Conservation (phyloP, 2,888 invertebrate genomes). For the Diaphora mendica region DNA sequence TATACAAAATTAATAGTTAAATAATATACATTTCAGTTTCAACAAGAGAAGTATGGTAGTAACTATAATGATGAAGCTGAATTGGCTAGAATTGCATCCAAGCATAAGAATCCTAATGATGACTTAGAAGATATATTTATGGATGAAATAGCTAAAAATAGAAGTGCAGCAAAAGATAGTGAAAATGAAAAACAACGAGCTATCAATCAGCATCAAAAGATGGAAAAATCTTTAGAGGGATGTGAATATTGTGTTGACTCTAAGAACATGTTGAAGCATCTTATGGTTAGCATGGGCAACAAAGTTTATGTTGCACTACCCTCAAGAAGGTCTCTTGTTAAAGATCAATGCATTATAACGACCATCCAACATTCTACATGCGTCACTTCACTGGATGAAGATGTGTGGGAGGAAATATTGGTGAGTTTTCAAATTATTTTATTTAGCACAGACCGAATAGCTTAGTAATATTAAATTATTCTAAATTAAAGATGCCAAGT, state of each 20-base stretch:
- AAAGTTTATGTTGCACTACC: slow-evolving; percentile 96
- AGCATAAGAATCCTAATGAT: slow-evolving; percentile 88
- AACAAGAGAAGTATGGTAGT: slow-evolving; percentile 92
- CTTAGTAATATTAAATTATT: background rate
- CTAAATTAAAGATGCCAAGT: background rate
- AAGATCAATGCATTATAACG: slow-evolving; percentile 94
- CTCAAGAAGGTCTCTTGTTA: slow-evolving; percentile 91
- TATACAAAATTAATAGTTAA: background rate
- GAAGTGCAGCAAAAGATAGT: slow-evolving; percentile 87
- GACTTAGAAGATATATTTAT: slow-evolving; percentile 95
- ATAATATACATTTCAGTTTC: slow-evolving; percentile 85
- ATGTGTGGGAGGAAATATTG: slow-evolving; percentile 96
- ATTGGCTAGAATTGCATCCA: slow-evolving; percentile 91
- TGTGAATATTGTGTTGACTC: slow-evolving; percentile 95
- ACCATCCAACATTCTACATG: slow-evolving; percentile 93
- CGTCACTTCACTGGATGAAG: slow-evolving; percentile 95
- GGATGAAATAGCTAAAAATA: slow-evolving; percentile 90
- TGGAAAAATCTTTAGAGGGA: slow-evolving; percentile 90
- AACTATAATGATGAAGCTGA: slow-evolving; percentile 93
- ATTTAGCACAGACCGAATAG: too few species aligned
- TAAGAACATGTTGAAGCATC: slow-evolving; percentile 92
- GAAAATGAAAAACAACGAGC: slow-evolving; percentile 88
- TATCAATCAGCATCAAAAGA: slow-evolving; percentile 90
- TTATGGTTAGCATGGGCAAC: slow-evolving; percentile 92
- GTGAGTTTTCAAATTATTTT: slow-evolving; percentile 69